A percentile compares a stretch with the other conserved stretches of the same genome.
Evolutionary conservation across 2,888 invertebrate genomes (phyloP).

Genomic region (Drosophila neonasuta): DNA sequence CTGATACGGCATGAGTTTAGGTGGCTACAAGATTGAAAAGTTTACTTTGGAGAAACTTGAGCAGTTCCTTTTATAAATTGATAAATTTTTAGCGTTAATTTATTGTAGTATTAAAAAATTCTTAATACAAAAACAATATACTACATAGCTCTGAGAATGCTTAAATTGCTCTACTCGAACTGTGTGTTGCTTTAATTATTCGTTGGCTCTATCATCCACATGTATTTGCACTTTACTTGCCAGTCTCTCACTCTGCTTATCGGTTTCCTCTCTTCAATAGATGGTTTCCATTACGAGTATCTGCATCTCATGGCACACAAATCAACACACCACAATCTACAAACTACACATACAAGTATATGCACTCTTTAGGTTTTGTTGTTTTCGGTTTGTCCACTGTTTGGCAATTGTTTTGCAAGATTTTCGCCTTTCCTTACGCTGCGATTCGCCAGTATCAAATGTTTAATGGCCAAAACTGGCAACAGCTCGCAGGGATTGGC

Average conservation of each 20-base stretch:
- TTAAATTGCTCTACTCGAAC: neutral
- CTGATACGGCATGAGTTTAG: neutral
- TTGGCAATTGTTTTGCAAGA: conserved; percentile 54
- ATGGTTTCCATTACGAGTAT: conserved; percentile 23
- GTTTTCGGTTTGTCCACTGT: conserved; percentile 39
- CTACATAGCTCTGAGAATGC: no score
- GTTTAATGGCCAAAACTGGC: conserved; percentile 47
- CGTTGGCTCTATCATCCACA: neutral
- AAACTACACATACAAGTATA: conserved; percentile 29
- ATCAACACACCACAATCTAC: conserved; percentile 32
- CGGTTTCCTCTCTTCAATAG: conserved; percentile 9
- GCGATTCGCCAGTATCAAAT: conserved; percentile 28
- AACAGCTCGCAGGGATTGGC: neutral
- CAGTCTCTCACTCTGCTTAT: conserved; percentile 8
- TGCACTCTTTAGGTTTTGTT: conserved; percentile 23
- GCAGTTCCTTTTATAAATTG: neutral
- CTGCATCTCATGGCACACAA: conserved; percentile 30
- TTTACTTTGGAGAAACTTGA: neutral
- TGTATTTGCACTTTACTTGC: neutral
- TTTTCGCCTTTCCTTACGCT: conserved; percentile 25
- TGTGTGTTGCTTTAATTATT: neutral
- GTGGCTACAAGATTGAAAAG: neutral
- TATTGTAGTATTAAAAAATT: no score
- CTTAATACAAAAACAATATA: no score
- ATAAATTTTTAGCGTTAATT: no score